These are phyloP conservation scores for Caenorhabditis macrosperma DNA, from an alignment of 2,888 invertebrate species.

Conservation along the genomic window DNA sequence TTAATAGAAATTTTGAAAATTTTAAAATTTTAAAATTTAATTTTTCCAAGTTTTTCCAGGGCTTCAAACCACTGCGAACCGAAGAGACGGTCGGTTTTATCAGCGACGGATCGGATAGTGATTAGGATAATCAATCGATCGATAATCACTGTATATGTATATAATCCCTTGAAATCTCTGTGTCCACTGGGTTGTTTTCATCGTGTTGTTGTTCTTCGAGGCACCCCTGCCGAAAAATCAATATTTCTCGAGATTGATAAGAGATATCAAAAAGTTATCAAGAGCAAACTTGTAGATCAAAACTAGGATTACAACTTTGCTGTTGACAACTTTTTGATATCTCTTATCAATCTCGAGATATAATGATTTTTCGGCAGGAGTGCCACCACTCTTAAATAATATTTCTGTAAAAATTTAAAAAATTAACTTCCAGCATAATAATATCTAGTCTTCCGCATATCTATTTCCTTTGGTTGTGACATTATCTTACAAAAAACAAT, in stretches of 20 bases:
- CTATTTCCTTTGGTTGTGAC: neutral
- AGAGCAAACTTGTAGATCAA: no score
- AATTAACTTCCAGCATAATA: neutral
- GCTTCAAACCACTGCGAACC: conserved; percentile 76
- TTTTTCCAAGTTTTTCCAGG: no score
- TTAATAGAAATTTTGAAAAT: neutral
- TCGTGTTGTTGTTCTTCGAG: neutral
- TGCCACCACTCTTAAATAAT: no score
- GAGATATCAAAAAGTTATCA: no score
- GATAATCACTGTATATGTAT: conserved; percentile 23
- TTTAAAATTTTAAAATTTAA: neutral
- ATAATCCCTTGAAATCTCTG: neutral
- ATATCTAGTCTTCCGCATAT: neutral
- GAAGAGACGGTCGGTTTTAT: conserved; percentile 68
- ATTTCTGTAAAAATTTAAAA: no score
- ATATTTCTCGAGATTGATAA: no score
- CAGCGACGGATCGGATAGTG: conserved; percentile 66
- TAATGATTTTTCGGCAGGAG: no score
- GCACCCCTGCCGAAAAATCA: no score
- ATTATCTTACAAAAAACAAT: neutral
- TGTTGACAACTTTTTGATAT: no score
- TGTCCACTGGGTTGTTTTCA: conserved; percentile 6
- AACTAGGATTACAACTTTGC: no score
- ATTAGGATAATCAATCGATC: conserved; percentile 46
- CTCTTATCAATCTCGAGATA: no score